Evolutionary conservation across 2,888 invertebrate genomes (phyloP).

Genomic region (Terebella lapidaria): DNA sequence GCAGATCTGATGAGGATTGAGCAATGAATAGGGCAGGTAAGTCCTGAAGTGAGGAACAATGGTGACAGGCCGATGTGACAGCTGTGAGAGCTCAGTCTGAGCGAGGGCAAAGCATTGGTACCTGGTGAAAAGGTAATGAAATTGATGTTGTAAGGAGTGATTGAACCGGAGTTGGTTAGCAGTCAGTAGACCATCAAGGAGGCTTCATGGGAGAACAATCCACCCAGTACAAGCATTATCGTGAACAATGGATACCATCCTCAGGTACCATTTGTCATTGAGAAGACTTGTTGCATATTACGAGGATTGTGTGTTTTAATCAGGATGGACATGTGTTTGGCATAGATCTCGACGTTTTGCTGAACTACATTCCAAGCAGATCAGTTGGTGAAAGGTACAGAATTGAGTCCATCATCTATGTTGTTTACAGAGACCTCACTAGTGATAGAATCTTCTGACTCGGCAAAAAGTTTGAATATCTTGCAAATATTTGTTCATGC

Average conservation of each 20-base stretch:
- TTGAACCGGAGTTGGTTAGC: slow-evolving; percentile 26
- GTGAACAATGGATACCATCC: slow-evolving; percentile 18
- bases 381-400: no score
- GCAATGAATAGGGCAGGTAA: slow-evolving; percentile 14
- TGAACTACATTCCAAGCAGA: slow-evolving; percentile 16
- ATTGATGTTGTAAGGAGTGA: slow-evolving; percentile 26
- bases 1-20: slow-evolving; percentile 24
- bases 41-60: slow-evolving; percentile 23
- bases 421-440: no score
- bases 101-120: slow-evolving; percentile 25
- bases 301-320: slow-evolving; percentile 28
- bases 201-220: slow-evolving; percentile 23
- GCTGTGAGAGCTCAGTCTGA: slow-evolving; percentile 15
- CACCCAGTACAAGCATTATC: slow-evolving; percentile 18
- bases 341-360: slow-evolving; percentile 26
- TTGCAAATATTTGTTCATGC: background rate
- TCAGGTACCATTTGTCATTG: slow-evolving; percentile 19
- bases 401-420: no score
- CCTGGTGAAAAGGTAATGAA: slow-evolving; percentile 20
- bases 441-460: no score
- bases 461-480: no score
- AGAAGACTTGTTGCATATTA: slow-evolving; percentile 23
- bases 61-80: slow-evolving; percentile 20
- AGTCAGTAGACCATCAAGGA: slow-evolving; percentile 25
- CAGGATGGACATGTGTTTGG: slow-evolving; percentile 23